Percentiles rank a stretch among this genome's conserved stretches.
phyloP scores from a whole-genome alignment of 2,888 invertebrate species.

The Therioaphis trifolii region DNA sequence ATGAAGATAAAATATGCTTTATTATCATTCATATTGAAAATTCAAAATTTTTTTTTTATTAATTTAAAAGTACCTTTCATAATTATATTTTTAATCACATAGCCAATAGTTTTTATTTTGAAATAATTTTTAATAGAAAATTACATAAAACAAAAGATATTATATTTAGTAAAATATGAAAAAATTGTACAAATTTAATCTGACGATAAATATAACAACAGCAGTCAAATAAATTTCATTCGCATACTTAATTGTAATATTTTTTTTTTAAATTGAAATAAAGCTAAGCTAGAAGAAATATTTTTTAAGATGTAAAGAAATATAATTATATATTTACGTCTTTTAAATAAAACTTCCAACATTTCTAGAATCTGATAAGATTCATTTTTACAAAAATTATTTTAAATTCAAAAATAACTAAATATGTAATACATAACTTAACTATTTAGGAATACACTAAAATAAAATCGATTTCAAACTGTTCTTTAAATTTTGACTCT shows the following conservation, averaged over 20 bases:
- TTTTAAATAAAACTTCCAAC: no score
- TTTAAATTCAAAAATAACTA: no score
- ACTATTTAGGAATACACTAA: no score
- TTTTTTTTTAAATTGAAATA: slow-evolving; percentile 10
- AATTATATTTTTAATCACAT: background rate
- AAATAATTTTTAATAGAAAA: background rate
- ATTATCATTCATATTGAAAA: background rate
- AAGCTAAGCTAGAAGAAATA: background rate
- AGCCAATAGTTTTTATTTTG: background rate
- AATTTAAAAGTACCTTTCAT: background rate
- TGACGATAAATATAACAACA: background rate
- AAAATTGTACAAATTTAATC: slow-evolving; percentile 5
- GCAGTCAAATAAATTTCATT: background rate
- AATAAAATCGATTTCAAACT: no score
- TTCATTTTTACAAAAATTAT: no score
- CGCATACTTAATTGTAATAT: no score
- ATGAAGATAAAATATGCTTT: background rate
- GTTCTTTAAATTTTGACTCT: no score
- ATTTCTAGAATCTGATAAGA: no score
- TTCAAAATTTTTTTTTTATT: background rate
- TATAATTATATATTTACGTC: no score
- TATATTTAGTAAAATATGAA: slow-evolving; percentile 17
- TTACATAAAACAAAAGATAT: background rate
- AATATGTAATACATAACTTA: no score
- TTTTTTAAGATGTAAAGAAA: background rate